Conservation (phyloP, 2,888 invertebrate genomes). For the Encarsia formosa region DNA sequence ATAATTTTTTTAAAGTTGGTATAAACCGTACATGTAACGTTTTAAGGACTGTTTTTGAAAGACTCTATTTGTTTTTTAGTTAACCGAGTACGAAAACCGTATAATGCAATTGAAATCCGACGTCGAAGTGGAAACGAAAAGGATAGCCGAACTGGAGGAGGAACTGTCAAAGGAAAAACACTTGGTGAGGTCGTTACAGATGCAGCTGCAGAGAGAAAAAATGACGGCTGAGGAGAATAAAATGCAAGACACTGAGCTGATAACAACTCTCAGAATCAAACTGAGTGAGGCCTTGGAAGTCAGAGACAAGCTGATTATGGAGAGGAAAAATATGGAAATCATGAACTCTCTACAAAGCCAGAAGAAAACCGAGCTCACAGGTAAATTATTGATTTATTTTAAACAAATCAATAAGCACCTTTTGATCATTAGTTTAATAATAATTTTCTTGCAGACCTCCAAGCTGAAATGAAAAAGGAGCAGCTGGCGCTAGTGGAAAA, state of each 20-base stretch:
- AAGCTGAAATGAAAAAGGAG: conserved; percentile 30
- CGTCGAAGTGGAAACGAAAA: conserved; percentile 41
- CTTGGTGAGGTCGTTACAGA: conserved; percentile 37
- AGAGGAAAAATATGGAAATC: conserved; percentile 53
- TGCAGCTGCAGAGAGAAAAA: conserved; percentile 38
- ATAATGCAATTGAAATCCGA: conserved; percentile 43
- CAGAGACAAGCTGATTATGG: conserved; percentile 53
- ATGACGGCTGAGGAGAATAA: conserved; percentile 32
- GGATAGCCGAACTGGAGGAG: conserved; percentile 37
- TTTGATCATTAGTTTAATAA: background rate
- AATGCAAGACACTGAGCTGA: conserved; percentile 37
- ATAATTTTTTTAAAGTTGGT: too few species aligned
- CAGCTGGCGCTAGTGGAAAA: conserved; percentile 34
- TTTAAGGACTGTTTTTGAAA: too few species aligned
- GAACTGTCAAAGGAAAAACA: conserved; percentile 40
- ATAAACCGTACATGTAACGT: too few species aligned
- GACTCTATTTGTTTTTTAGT: conserved; percentile 7
- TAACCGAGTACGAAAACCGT: conserved; percentile 42
- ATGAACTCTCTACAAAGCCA: conserved; percentile 36
- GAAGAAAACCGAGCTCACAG: conserved; percentile 25
- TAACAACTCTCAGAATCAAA: conserved; percentile 40
- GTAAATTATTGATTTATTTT: conserved; percentile 9
- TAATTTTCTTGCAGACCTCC: background rate
- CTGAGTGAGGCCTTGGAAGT: conserved; percentile 63
- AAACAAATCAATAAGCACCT: background rate